Evolutionary conservation across 2,113 vertebrate genomes (phyloP).

Genomic region (Pluvianellus socialis): DNA sequence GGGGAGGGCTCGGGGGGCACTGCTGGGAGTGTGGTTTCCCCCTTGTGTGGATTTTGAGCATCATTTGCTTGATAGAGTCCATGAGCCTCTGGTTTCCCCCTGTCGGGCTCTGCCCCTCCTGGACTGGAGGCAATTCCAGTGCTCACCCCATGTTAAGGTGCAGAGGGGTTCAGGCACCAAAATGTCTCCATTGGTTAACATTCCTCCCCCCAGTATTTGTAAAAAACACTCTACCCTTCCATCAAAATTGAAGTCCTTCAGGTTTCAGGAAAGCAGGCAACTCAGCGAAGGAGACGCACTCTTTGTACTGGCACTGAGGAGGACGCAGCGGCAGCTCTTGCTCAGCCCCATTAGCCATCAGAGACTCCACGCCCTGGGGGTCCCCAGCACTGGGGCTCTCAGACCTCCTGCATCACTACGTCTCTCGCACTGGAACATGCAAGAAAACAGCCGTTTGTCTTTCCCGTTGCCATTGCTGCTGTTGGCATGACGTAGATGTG

Average conservation of each 20-base stretch:
- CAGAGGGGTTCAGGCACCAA: not conserved
- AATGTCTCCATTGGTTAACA: not conserved
- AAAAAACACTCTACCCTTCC: not conserved
- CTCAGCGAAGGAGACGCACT: not conserved
- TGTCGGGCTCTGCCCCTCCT: not conserved
- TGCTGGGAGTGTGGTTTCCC: not conserved
- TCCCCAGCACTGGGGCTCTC: not conserved
- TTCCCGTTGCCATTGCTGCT: not conserved
- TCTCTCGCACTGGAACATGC: accelerated
- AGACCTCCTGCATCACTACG: not conserved
- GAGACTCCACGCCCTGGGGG: not conserved
- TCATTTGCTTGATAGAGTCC: not conserved
- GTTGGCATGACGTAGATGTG: not conserved
- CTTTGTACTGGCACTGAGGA: not conserved
- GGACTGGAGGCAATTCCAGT: not conserved
- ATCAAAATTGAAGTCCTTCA: not conserved
- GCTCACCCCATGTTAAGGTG: not conserved
- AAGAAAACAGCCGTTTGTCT: not conserved
- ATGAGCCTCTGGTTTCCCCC: not conserved
- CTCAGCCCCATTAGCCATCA: not conserved
- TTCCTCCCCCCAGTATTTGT: not conserved
- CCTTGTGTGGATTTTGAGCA: not conserved
- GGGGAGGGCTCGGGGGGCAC: not conserved
- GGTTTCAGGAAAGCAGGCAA: not conserved
- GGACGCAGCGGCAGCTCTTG: accelerated